Conservation (phyloP, 2,797 vertebrate species). For the Gymnoscopelus braueri region DNA sequence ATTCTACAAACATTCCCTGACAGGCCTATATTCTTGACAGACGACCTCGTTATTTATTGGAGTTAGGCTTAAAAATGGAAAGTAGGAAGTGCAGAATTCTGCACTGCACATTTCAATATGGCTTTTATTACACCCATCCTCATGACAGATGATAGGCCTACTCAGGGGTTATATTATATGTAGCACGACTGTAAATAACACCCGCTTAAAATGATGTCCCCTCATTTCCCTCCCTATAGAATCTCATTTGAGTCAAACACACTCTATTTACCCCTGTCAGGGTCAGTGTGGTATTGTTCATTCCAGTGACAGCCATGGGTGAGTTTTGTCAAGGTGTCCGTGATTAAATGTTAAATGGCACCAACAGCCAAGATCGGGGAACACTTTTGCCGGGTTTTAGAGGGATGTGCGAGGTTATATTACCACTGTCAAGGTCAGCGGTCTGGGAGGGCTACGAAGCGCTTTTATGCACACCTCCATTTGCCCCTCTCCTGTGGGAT, state of each 20-base stretch:
- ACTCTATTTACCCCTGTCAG: background rate
- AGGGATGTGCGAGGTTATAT: slow-evolving; percentile 55
- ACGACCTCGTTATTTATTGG: slow-evolving; percentile 11
- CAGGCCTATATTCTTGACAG: background rate
- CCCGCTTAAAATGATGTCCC: slow-evolving; percentile 31
- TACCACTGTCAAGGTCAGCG: slow-evolving; percentile 68
- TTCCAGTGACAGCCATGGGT: slow-evolving; percentile 9
- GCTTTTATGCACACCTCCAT: slow-evolving; percentile 60
- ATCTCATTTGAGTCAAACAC: slow-evolving; percentile 1
- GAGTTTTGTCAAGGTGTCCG: slow-evolving; percentile 34
- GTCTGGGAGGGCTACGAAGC: slow-evolving; percentile 53
- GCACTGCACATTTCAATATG: background rate
- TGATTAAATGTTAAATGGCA: slow-evolving; percentile 58
- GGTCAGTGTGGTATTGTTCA: slow-evolving; percentile 2
- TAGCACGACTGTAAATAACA: slow-evolving; percentile 39
- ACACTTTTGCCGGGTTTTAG: slow-evolving; percentile 35
- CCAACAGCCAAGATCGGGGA: slow-evolving; percentile 38
- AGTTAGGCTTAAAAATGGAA: slow-evolving; percentile 25
- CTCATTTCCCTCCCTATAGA: slow-evolving; percentile 30
- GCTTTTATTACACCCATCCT: background rate
- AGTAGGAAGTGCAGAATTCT: background rate
- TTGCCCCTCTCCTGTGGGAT: slow-evolving; percentile 57
- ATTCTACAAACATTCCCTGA: too few relatives aligned
- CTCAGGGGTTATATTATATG: slow-evolving; percentile 21
- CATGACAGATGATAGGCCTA: slow-evolving; percentile 28